phyloP scores from a whole-genome alignment of 1,140 invertebrate species.

The Hormaphis cornu region DNA sequence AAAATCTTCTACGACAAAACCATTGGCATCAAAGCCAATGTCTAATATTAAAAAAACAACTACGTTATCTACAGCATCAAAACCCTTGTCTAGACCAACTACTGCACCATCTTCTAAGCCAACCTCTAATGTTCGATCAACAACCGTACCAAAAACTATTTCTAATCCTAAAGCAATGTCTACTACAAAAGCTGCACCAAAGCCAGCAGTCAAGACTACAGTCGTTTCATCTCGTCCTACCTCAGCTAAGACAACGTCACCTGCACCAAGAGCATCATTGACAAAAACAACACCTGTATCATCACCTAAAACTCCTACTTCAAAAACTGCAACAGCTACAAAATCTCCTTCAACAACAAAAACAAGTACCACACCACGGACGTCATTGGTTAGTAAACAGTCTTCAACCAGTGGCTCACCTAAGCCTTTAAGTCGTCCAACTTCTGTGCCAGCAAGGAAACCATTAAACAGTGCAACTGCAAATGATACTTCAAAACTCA shows the following conservation, averaged over 20 bases:
- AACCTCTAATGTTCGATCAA: background rate
- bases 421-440: background rate
- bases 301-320: conserved; percentile 29
- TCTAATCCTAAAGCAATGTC: conserved; percentile 18
- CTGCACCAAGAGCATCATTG: conserved; percentile 20
- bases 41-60: conserved; percentile 18
- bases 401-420: background rate
- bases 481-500: background rate
- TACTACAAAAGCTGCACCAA: background rate
- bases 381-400: background rate
- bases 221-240: background rate
- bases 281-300: conserved; percentile 13
- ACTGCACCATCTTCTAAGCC: conserved; percentile 22
- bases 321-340: background rate
- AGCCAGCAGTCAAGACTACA: background rate
- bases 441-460: background rate
- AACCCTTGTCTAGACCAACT: conserved; percentile 2
- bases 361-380: background rate
- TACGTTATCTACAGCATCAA: background rate
- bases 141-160: conserved; percentile 27
- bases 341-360: background rate
- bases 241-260: conserved; percentile 3
- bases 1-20: conserved; percentile 28
- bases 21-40: conserved; percentile 15
- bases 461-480: background rate